Percentiles rank a stretch among this genome's conserved stretches.
phyloP scores from a whole-genome alignment of 2,797 vertebrate species.

The Artibeus jamaicensis region DNA sequence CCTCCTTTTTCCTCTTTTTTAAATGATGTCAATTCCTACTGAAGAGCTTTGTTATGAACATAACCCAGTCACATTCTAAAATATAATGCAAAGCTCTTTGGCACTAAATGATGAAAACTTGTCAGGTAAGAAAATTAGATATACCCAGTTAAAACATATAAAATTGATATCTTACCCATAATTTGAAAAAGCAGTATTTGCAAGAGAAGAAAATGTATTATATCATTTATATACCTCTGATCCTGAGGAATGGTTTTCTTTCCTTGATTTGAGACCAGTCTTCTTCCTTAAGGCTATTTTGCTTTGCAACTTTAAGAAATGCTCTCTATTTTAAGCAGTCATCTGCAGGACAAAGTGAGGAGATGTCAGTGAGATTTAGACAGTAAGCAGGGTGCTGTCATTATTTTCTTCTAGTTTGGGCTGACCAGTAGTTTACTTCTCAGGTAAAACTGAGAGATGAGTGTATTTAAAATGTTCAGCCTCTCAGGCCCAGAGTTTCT shows the following conservation, averaged over 20 bases:
- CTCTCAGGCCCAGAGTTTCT: not conserved
- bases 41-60: not conserved
- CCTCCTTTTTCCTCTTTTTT: not conserved
- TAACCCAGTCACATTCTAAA: not conserved
- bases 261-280: not conserved
- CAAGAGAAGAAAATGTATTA: not conserved
- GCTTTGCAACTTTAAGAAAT: not conserved
- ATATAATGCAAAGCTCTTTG: not conserved
- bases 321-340: not conserved
- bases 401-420: conserved; percentile 33
- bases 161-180: not conserved
- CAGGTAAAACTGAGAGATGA: not conserved
- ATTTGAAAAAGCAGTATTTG: not conserved
- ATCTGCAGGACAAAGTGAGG: not conserved
- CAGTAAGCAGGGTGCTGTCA: not conserved
- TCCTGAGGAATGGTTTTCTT: not conserved
- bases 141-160: not conserved
- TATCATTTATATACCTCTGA: not conserved
- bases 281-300: not conserved
- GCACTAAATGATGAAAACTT: not conserved
- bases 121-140: not conserved
- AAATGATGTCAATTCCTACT: not conserved
- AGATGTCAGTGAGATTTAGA: not conserved
- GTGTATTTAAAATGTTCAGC: not conserved
- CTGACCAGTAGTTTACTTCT: conserved; percentile 18